Evolutionary conservation across 2,797 vertebrate species (phyloP).

Genomic region (Zalophus californianus): DNA sequence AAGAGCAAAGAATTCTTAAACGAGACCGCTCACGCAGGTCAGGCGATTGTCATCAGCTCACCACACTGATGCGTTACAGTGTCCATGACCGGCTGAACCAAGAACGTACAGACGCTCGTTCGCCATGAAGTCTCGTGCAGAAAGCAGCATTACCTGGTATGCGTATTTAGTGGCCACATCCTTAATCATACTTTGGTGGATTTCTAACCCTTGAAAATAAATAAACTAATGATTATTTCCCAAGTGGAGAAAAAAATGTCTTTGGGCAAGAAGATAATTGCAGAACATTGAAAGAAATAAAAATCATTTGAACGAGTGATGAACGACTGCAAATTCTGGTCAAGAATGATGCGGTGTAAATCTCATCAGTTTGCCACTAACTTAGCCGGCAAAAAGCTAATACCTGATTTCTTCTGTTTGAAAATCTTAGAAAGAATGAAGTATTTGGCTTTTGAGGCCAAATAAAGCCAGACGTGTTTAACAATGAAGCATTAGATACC

Average conservation of each 20-base stretch:
- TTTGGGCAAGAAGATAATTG: background rate
- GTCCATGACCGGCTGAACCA: background rate
- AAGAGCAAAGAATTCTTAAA: constrained; percentile 70
- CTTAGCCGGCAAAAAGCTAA: constrained; percentile 65
- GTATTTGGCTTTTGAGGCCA: constrained; percentile 74
- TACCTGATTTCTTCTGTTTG: constrained; percentile 75
- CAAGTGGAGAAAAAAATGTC: background rate
- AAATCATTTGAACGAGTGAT: background rate
- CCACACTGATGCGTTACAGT: background rate
- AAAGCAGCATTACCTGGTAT: background rate
- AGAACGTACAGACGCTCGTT: background rate
- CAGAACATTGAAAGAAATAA: background rate
- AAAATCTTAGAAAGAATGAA: constrained; percentile 61
- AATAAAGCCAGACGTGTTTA: constrained; percentile 66
- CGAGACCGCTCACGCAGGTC: background rate
- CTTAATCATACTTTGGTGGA: background rate
- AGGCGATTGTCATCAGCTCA: background rate
- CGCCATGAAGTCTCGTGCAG: background rate
- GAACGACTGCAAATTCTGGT: constrained; percentile 29
- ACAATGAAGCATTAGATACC: constrained; percentile 64
- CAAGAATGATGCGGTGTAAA: background rate
- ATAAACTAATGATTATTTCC: constrained; percentile 28
- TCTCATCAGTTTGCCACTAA: background rate
- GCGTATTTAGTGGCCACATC: background rate
- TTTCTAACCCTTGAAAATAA: constrained; percentile 54